phyloP scores from a whole-genome alignment of 2,113 vertebrate genomes.

The Elaphurus davidianus region DNA sequence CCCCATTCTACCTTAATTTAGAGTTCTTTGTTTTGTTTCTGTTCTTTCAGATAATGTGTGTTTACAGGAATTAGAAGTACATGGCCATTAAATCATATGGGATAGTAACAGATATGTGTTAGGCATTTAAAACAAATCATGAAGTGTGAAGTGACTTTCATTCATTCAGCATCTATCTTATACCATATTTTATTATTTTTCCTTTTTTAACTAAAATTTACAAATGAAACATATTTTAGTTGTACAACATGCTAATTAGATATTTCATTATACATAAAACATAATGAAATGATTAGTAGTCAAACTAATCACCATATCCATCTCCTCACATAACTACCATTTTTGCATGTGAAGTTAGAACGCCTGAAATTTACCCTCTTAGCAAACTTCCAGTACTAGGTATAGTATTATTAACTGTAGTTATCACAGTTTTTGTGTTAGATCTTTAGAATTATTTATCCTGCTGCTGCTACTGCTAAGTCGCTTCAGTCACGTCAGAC shows the following conservation, averaged over 20 bases:
- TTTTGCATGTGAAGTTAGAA: neutral
- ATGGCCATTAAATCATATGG: neutral
- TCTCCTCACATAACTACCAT: neutral
- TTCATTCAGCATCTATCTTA: neutral
- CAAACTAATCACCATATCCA: neutral
- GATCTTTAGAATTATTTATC: neutral
- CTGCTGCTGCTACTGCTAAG: neutral
- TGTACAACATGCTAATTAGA: neutral
- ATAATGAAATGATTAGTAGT: neutral
- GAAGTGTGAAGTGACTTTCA: neutral
- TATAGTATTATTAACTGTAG: neutral
- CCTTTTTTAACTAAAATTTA: neutral
- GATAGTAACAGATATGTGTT: neutral
- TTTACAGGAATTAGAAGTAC: neutral
- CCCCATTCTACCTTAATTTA: neutral
- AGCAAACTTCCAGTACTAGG: neutral
- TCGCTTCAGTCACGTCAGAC: fast-evolving
- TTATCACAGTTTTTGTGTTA: neutral
- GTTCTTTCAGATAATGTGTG: neutral
- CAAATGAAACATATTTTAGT: neutral
- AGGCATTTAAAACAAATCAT: neutral
- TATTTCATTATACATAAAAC: neutral
- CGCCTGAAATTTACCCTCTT: neutral
- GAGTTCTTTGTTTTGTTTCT: neutral
- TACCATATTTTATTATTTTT: neutral